These are phyloP conservation scores for Brachyptera putata DNA, from an alignment of 2,888 invertebrate genomes.

Conservation along the genomic window DNA sequence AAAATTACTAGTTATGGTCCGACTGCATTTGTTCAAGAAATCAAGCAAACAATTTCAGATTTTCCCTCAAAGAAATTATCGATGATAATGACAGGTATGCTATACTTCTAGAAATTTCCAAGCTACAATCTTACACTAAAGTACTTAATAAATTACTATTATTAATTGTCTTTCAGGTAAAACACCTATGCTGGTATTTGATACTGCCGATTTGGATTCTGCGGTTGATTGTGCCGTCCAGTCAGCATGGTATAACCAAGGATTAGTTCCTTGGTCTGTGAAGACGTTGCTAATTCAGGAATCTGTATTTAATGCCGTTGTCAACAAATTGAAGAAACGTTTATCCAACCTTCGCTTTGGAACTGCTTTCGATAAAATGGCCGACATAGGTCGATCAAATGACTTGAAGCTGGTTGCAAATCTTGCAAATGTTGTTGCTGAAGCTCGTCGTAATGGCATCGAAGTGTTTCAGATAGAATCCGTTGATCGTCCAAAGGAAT, in stretches of 20 bases:
- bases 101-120: background rate
- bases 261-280: constrained; percentile 52
- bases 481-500: constrained; percentile 38
- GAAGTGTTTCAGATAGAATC: constrained; percentile 33
- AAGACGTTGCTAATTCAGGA: constrained; percentile 53
- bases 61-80: background rate
- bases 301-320: constrained; percentile 46
- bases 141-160: too few species aligned
- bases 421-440: constrained; percentile 37
- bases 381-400: constrained; percentile 47
- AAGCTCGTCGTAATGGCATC: constrained; percentile 38
- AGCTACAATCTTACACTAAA: too few species aligned
- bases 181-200: constrained; percentile 51
- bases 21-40: constrained; percentile 43
- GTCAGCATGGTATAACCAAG: constrained; percentile 52
- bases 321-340: constrained; percentile 46
- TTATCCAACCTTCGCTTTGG: constrained; percentile 45
- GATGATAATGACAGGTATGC: background rate
- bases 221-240: constrained; percentile 50
- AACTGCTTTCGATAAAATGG: constrained; percentile 45
- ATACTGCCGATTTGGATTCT: constrained; percentile 53
- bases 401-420: constrained; percentile 40
- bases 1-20: constrained; percentile 45
- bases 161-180: constrained; percentile 42
- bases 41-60: constrained; percentile 43